Conservation (phyloP, 1,140 invertebrate species). For the Dendrolimus punctatus region DNA sequence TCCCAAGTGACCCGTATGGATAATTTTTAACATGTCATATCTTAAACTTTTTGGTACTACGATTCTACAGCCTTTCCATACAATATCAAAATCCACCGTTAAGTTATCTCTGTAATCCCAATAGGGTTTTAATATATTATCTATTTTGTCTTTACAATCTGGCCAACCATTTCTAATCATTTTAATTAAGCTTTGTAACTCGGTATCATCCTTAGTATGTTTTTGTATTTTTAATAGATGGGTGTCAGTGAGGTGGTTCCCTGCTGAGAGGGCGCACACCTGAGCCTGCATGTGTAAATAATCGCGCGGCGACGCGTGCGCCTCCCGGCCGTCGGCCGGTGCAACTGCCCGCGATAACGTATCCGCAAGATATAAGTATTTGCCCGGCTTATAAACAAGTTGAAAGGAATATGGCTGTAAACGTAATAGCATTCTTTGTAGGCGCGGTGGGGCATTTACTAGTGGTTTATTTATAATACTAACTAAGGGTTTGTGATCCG, state of each 20-base stretch:
- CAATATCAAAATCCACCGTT: constrained; percentile 25
- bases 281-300: neutral
- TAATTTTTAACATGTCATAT: constrained; percentile 27
- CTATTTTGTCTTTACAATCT: neutral
- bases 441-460: constrained; percentile 6
- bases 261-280: neutral
- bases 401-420: constrained; percentile 37
- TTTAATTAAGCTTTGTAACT: neutral
- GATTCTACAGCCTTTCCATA: constrained; percentile 24
- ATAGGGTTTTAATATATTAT: neutral
- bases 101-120: constrained; percentile 9
- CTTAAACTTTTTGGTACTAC: constrained; percentile 23
- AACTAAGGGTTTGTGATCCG: constrained; percentile 12
- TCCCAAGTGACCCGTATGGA: constrained; percentile 12
- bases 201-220: neutral
- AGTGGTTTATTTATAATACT: constrained; percentile 14
- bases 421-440: constrained; percentile 42
- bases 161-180: neutral
- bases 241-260: constrained; percentile 12
- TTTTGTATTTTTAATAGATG: constrained; percentile 12
- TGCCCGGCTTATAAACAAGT: constrained; percentile 37
- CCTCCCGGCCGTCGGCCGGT: constrained; percentile 15
- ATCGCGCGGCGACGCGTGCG: neutral
- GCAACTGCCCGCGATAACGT: constrained; percentile 24
- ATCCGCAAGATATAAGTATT: constrained; percentile 32